A percentile compares a stretch with the other conserved stretches of the same genome.
phyloP scores from a whole-genome alignment of 2,113 vertebrate genomes.

The Notechis scutatus region DNA sequence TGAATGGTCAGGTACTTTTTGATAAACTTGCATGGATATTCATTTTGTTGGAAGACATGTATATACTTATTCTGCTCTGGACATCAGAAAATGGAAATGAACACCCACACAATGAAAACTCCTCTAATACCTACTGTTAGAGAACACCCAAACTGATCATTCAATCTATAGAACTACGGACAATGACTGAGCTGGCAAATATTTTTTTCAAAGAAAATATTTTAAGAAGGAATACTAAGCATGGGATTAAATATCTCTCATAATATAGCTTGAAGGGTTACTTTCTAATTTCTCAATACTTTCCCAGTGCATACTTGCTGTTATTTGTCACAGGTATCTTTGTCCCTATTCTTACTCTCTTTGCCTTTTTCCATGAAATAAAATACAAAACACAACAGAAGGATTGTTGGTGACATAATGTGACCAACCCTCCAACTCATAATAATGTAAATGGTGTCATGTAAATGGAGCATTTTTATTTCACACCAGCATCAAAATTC shows the following conservation, averaged over 20 bases:
- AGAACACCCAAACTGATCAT: not conserved
- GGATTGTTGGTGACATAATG: no score
- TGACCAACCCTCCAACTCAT: not conserved
- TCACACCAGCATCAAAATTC: not conserved
- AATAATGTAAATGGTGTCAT: not conserved
- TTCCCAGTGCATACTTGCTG: not conserved
- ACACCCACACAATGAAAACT: no score
- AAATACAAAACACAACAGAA: no score
- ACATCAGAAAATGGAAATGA: no score
- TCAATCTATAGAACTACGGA: not conserved
- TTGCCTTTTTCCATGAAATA: no score
- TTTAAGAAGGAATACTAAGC: not conserved
- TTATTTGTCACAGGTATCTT: no score
- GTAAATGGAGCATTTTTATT: not conserved
- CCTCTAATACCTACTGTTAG: not conserved
- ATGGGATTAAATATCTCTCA: not conserved
- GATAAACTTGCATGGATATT: no score
- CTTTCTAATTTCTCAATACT: not conserved
- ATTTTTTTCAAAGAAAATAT: not conserved
- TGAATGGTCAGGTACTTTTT: no score
- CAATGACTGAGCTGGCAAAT: not conserved
- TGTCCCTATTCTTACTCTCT: no score
- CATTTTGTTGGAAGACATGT: no score
- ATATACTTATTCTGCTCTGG: no score
- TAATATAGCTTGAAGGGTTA: not conserved